Conservation (phyloP, 1,140 invertebrate species). For the Galleria mellonella region DNA sequence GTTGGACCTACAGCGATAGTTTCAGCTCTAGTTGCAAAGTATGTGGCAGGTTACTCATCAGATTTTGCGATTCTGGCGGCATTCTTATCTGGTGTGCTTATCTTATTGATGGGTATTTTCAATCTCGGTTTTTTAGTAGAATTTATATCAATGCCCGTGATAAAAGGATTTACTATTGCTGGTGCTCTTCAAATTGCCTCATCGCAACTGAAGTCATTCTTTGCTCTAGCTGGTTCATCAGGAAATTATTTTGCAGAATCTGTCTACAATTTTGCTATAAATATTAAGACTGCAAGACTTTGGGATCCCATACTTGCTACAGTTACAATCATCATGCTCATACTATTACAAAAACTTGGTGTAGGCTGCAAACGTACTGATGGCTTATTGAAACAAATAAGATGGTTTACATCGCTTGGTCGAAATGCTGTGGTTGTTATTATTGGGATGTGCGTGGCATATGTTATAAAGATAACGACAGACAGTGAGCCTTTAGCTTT, state of each 20-base stretch:
- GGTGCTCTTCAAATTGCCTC: constrained; percentile 90
- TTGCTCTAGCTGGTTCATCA: constrained; percentile 71
- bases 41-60: constrained; percentile 75
- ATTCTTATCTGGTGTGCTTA: constrained; percentile 86
- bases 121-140: constrained; percentile 93
- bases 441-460: constrained; percentile 78
- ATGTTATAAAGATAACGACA: constrained; percentile 60
- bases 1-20: constrained; percentile 89
- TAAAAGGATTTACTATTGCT: constrained; percentile 91
- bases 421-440: constrained; percentile 84
- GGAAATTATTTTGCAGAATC: constrained; percentile 49
- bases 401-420: constrained; percentile 73
- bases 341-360: constrained; percentile 73
- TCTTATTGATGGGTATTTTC: constrained; percentile 84
- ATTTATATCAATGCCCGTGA: constrained; percentile 92
- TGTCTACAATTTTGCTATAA: constrained; percentile 45
- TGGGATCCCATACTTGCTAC: constrained; percentile 76
- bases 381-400: constrained; percentile 25
- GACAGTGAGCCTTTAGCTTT: constrained; percentile 73
- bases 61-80: constrained; percentile 87
- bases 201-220: constrained; percentile 86
- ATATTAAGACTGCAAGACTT: constrained; percentile 64
- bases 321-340: constrained; percentile 74
- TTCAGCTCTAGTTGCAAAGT: constrained; percentile 82
- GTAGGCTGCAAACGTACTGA: constrained; percentile 45